Evolutionary conservation across 2,888 invertebrate species (phyloP).

Genomic region (Drosophila cracens): DNA sequence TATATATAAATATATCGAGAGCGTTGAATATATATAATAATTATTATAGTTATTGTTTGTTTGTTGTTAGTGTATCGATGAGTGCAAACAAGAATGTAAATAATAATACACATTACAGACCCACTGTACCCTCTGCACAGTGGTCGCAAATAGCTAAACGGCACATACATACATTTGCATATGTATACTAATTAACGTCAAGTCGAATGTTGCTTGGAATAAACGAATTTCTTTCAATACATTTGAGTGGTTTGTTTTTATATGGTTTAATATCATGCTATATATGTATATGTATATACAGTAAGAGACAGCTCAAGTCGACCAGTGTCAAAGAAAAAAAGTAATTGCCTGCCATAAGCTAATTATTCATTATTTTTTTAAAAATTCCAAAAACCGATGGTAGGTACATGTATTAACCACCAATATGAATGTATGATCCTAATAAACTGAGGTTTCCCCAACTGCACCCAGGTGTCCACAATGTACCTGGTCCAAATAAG

Average conservation of each 20-base stretch:
- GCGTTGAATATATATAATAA: conserved; percentile 20
- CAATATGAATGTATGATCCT: too few relatives aligned
- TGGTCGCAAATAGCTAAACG: conserved; percentile 4
- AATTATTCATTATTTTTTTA: too few relatives aligned
- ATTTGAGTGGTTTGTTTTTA: background rate
- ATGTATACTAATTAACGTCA: background rate
- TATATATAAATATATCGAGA: conserved; percentile 25
- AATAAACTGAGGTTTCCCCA: too few relatives aligned
- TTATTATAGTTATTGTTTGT: conserved; percentile 24
- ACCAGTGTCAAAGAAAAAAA: too few relatives aligned
- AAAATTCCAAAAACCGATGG: too few relatives aligned
- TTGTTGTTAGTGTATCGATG: conserved; percentile 1
- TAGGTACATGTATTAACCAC: too few relatives aligned
- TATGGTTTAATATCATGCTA: conserved; percentile 5
- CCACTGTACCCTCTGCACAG: background rate
- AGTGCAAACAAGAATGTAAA: conserved; percentile 1
- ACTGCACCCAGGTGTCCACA: too few relatives aligned
- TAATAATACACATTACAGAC: background rate
- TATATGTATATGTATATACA: conserved; percentile 1
- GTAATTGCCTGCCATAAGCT: too few relatives aligned
- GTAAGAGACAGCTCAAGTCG: too few relatives aligned
- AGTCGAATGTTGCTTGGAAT: conserved; percentile 3
- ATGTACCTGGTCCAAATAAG: too few relatives aligned
- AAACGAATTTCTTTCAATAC: conserved; percentile 8
- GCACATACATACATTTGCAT: background rate